These are phyloP conservation scores for Lithophane socia DNA, from an alignment of 2,888 invertebrate species.

Conservation along the genomic window DNA sequence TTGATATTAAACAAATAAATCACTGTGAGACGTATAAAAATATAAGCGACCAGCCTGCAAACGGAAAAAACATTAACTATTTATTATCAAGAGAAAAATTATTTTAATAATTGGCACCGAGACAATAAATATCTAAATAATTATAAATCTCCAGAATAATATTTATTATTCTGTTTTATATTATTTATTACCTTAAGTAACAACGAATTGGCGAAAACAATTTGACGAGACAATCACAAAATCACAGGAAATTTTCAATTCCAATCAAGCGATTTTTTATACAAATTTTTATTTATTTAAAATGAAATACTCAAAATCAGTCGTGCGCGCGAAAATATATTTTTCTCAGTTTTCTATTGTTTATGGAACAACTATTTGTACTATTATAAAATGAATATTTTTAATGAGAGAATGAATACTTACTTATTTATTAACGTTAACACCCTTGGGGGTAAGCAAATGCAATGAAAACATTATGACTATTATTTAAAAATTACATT, in stretches of 20 bases:
- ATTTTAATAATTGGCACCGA: slow-evolving; percentile 80
- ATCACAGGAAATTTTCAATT: slow-evolving; percentile 69
- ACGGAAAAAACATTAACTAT: slow-evolving; percentile 58
- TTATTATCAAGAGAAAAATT: slow-evolving; percentile 68
- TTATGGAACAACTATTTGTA: slow-evolving; percentile 57
- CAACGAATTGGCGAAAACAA: slow-evolving; percentile 68
- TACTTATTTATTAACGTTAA: slow-evolving; percentile 28
- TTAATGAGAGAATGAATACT: slow-evolving; percentile 16
- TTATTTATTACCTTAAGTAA: slow-evolving; percentile 62
- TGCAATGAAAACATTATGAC: slow-evolving; percentile 26
- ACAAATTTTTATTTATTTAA: slow-evolving; percentile 58
- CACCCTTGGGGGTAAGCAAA: slow-evolving; percentile 32
- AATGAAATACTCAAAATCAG: slow-evolving; percentile 79
- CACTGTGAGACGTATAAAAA: background rate
- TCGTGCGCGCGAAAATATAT: slow-evolving; percentile 72
- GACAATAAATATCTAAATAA: slow-evolving; percentile 72
- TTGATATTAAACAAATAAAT: background rate
- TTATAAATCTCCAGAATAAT: slow-evolving; percentile 65
- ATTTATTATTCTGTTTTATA: slow-evolving; percentile 55
- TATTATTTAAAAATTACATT: slow-evolving; percentile 33
- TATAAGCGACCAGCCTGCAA: slow-evolving; percentile 55
- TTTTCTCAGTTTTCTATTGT: slow-evolving; percentile 70
- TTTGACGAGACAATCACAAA: slow-evolving; percentile 63
- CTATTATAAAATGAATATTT: slow-evolving; percentile 40
- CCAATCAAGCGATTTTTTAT: slow-evolving; percentile 67